Percentiles rank a stretch among this genome's conserved stretches.
Evolutionary conservation across 1,140 invertebrate genomes (phyloP).

Genomic region (Cyrtorhinus lividipennis): DNA sequence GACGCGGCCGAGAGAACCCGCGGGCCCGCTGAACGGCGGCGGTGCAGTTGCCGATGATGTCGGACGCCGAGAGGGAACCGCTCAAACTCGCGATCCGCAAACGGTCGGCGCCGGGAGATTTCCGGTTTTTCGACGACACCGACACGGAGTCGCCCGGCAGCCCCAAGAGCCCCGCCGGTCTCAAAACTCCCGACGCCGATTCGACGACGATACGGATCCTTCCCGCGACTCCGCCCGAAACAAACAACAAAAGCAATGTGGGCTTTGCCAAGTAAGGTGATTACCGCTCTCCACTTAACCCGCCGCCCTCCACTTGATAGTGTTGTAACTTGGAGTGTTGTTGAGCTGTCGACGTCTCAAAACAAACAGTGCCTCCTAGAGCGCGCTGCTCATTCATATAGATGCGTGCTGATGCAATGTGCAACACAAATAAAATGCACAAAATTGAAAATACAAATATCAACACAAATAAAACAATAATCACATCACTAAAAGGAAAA

Average conservation of each 20-base stretch:
- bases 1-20: background rate
- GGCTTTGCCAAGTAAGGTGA: background rate
- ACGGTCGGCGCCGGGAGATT: constrained; percentile 12
- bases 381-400: too few relatives aligned
- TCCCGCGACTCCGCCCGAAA: background rate
- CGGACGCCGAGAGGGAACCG: constrained; percentile 3
- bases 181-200: too few relatives aligned
- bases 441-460: too few relatives aligned
- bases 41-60: background rate
- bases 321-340: too few relatives aligned
- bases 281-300: background rate
- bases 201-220: background rate
- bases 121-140: constrained; percentile 16
- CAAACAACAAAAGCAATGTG: background rate
- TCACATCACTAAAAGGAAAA: too few relatives aligned
- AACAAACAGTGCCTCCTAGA: too few relatives aligned
- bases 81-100: background rate
- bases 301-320: too few relatives aligned
- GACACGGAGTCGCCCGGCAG: background rate
- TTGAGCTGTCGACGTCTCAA: too few relatives aligned
- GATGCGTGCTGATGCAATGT: too few relatives aligned
- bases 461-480: too few relatives aligned
- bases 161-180: background rate
- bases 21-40: background rate
- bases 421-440: too few relatives aligned